A percentile compares a stretch with the other conserved stretches of the same genome.
These are phyloP conservation scores for Drosophila pachea DNA, from an alignment of 1,140 invertebrate genomes.

Conservation along the genomic window DNA sequence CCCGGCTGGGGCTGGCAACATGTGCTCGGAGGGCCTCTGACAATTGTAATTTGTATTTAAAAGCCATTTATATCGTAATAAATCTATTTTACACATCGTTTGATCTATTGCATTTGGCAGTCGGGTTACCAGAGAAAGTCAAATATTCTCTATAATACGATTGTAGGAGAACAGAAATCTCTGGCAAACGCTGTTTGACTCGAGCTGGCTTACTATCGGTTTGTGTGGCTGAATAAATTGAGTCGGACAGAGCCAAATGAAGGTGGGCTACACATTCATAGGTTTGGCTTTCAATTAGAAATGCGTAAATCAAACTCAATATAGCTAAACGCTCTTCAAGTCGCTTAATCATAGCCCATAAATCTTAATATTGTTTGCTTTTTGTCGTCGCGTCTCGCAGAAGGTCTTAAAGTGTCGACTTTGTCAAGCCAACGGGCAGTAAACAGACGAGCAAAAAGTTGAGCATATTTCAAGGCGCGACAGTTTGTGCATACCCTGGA, in stretches of 20 bases:
- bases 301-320: constrained; percentile 38
- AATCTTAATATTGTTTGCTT: constrained; percentile 45
- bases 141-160: not conserved
- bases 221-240: constrained; percentile 9
- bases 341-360: constrained; percentile 49
- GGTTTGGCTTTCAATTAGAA: constrained; percentile 13
- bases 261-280: not conserved
- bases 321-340: constrained; percentile 28
- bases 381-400: constrained; percentile 15
- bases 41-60: constrained; percentile 48
- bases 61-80: constrained; percentile 39
- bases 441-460: constrained; percentile 19
- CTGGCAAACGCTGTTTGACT: constrained; percentile 3
- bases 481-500: not conserved
- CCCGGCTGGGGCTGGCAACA: constrained; percentile 1
- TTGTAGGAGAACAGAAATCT: constrained; percentile 6
- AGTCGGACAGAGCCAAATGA: not conserved
- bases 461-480: constrained; percentile 22
- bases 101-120: constrained; percentile 37
- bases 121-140: not conserved
- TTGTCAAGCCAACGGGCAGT: constrained; percentile 17
- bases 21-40: constrained; percentile 8
- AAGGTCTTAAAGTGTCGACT: constrained; percentile 46
- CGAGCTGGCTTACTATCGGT: constrained; percentile 32
- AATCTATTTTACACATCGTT: constrained; percentile 27